These are phyloP conservation scores for Ectemnius cavifrons DNA, from an alignment of 2,888 invertebrate species.

Conservation along the genomic window DNA sequence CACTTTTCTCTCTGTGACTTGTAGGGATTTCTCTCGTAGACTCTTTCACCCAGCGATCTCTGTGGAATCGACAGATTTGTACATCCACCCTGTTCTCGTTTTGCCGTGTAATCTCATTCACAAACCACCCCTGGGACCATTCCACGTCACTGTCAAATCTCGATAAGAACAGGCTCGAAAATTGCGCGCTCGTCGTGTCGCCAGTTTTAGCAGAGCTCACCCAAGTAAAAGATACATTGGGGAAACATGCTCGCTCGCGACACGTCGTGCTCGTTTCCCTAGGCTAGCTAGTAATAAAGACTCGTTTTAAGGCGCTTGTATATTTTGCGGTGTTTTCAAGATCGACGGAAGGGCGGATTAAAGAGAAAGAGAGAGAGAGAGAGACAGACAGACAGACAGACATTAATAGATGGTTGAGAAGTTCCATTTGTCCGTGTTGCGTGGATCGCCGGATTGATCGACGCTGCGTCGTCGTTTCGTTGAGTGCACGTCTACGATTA, in stretches of 20 bases:
- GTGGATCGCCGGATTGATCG: too few species aligned
- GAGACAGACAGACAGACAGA: not conserved
- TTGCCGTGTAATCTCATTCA: slow-evolving; percentile 1
- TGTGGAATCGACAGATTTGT: not conserved
- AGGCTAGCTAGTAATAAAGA: slow-evolving; percentile 2
- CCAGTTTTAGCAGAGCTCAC: not conserved
- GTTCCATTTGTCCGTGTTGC: slow-evolving; percentile 9
- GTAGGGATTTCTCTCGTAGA: too few species aligned
- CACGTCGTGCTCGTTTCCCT: not conserved
- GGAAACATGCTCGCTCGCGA: not conserved
- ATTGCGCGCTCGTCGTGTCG: not conserved
- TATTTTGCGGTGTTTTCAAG: slow-evolving; percentile 6
- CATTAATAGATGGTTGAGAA: not conserved
- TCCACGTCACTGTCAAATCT: slow-evolving; percentile 6
- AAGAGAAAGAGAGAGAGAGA: not conserved
- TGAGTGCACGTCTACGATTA: too few species aligned
- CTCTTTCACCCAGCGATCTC: not conserved
- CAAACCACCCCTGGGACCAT: slow-evolving; percentile 8
- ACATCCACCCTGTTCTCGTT: not conserved
- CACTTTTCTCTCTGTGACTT: too few species aligned
- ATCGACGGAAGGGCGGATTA: not conserved
- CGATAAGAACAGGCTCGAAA: slow-evolving; percentile 3
- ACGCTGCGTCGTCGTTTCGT: too few species aligned
- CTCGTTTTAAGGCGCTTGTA: slow-evolving; percentile 5
- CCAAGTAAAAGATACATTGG: too few species aligned